A percentile compares a stretch with the other conserved stretches of the same genome.
These are phyloP conservation scores for Ceratosolen fusciceps DNA, from an alignment of 1,140 invertebrate species.

Conservation along the genomic window DNA sequence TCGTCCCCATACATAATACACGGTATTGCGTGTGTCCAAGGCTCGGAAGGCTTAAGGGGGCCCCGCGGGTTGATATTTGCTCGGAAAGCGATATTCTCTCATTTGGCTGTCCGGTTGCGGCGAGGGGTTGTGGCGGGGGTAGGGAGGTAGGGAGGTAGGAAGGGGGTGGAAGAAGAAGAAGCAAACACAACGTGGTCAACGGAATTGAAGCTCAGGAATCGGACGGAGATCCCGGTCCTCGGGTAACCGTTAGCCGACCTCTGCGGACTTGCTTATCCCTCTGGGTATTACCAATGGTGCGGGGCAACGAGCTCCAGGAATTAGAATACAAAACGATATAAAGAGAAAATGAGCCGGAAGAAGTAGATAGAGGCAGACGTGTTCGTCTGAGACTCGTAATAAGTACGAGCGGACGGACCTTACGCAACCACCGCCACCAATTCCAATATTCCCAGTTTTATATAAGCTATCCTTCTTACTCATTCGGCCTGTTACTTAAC, in stretches of 20 bases:
- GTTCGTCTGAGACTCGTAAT: background rate
- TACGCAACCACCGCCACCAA: too few species aligned
- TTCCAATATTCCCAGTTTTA: too few species aligned
- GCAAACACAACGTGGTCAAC: slow-evolving; percentile 53
- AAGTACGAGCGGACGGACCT: background rate
- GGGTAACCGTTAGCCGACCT: background rate
- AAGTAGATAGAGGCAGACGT: background rate
- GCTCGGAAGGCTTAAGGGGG: too few species aligned
- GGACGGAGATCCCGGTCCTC: slow-evolving; percentile 18
- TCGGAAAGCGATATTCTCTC: slow-evolving; percentile 52
- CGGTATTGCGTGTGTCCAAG: background rate
- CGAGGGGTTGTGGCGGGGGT: too few species aligned
- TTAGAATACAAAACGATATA: background rate
- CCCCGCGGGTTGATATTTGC: slow-evolving; percentile 50
- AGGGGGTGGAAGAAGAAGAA: too few species aligned
- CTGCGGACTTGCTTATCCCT: slow-evolving; percentile 3
- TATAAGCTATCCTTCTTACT: too few species aligned
- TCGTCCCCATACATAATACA: background rate
- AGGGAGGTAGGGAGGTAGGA: too few species aligned
- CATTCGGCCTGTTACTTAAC: too few species aligned
- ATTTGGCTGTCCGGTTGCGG: slow-evolving; percentile 59
- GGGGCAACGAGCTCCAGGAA: background rate
- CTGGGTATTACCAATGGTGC: background rate
- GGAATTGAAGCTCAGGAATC: slow-evolving; percentile 37
- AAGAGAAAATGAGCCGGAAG: background rate